phyloP scores from a whole-genome alignment of 2,888 invertebrate genomes.

The Polydesmus complanatus region DNA sequence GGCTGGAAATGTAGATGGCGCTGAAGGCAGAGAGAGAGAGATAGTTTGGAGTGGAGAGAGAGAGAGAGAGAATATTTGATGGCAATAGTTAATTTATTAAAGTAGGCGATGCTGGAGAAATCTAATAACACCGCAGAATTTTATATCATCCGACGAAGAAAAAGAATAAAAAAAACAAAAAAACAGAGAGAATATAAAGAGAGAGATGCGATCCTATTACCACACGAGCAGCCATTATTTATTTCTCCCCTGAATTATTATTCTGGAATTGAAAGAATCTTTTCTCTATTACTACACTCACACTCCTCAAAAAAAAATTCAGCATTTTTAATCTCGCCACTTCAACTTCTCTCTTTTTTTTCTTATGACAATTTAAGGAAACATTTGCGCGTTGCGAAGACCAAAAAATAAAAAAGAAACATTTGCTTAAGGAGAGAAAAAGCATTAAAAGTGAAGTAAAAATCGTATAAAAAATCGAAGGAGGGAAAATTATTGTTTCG shows the following conservation, averaged over 20 bases:
- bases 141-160: slow-evolving; percentile 7
- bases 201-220: not conserved
- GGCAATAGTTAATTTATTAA: slow-evolving; percentile 14
- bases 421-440: too few relatives aligned
- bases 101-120: slow-evolving; percentile 10
- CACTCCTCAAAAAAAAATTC: too few relatives aligned
- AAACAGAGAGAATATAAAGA: not conserved
- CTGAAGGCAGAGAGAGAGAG: not conserved
- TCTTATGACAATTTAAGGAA: too few relatives aligned
- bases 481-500: too few relatives aligned
- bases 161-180: too few relatives aligned
- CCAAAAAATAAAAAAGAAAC: too few relatives aligned
- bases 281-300: too few relatives aligned
- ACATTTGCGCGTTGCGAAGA: too few relatives aligned
- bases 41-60: not conserved
- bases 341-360: too few relatives aligned
- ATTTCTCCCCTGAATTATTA: not conserved
- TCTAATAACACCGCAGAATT: slow-evolving; percentile 14
- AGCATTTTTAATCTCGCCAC: too few relatives aligned
- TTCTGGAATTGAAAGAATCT: not conserved
- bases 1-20: not conserved
- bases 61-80: slow-evolving; percentile 15
- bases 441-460: too few relatives aligned
- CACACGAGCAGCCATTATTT: not conserved
- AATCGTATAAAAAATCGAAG: too few relatives aligned